Percentiles rank a stretch among this genome's conserved stretches.
phyloP scores from a whole-genome alignment of 1,140 invertebrate genomes.

The Catajapyx aquilonaris region DNA sequence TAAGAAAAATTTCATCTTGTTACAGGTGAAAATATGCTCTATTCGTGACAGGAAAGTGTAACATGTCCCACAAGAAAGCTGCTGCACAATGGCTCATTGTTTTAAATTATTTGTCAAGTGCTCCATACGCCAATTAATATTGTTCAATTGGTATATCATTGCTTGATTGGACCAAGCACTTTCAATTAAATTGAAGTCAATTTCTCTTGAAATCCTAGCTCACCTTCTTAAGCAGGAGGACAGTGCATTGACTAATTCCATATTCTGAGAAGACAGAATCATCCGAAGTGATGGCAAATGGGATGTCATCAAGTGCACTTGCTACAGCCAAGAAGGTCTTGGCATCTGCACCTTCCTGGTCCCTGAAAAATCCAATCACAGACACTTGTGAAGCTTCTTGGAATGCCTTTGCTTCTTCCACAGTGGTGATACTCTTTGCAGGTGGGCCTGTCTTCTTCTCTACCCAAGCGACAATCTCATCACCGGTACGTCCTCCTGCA shows the following conservation, averaged over 20 bases:
- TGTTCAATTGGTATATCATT: too few relatives aligned
- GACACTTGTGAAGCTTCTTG: conserved; percentile 56
- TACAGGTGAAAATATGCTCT: too few relatives aligned
- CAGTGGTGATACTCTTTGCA: conserved; percentile 48
- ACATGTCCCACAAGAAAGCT: too few relatives aligned
- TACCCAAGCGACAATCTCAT: conserved; percentile 85
- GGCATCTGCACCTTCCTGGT: conserved; percentile 49
- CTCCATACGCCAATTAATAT: too few relatives aligned
- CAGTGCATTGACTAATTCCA: conserved; percentile 43
- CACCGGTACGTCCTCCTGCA: conserved; percentile 72
- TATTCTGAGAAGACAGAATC: conserved; percentile 54
- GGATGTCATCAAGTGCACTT: conserved; percentile 58
- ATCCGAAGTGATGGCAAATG: conserved; percentile 66
- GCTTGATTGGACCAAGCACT: too few relatives aligned
- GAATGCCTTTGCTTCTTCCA: conserved; percentile 67
- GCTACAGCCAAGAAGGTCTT: conserved; percentile 69
- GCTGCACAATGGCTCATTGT: too few relatives aligned
- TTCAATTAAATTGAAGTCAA: too few relatives aligned
- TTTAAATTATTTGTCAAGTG: too few relatives aligned
- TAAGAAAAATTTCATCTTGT: too few relatives aligned
- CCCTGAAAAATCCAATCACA: conserved; percentile 88
- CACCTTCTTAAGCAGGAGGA: conserved; percentile 82
- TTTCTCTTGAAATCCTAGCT: too few relatives aligned
- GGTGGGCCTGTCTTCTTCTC: conserved; percentile 90
- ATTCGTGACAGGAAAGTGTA: too few relatives aligned